phyloP scores from a whole-genome alignment of 1,140 invertebrate species.

The Cyphomyrmex costatus region DNA sequence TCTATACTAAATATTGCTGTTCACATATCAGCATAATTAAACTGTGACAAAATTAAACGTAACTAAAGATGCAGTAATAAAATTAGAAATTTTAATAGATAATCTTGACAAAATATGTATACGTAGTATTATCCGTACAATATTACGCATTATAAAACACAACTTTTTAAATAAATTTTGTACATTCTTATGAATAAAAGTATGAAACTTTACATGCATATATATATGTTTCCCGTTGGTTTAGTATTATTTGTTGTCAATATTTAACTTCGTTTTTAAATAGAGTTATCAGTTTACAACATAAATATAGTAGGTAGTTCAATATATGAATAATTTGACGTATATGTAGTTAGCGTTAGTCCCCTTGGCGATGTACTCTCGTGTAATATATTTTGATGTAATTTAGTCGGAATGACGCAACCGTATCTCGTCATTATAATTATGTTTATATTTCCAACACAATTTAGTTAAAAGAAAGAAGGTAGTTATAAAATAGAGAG shows the following conservation, averaged over 20 bases:
- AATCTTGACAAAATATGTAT: neutral
- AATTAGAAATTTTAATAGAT: neutral
- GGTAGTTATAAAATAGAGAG: too few relatives aligned
- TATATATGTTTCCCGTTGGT: too few relatives aligned
- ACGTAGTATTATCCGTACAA: neutral
- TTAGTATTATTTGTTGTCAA: neutral
- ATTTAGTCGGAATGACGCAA: neutral
- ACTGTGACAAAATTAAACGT: neutral
- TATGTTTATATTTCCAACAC: neutral
- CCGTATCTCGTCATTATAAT: constrained; percentile 2
- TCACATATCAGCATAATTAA: neutral
- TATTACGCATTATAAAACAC: neutral
- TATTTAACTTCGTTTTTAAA: neutral
- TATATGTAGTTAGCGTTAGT: neutral
- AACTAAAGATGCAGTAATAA: neutral
- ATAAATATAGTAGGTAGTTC: neutral
- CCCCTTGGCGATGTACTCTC: neutral
- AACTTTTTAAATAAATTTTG: neutral
- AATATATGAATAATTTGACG: neutral
- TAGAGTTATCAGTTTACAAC: neutral
- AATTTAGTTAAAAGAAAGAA: neutral
- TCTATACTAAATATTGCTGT: neutral
- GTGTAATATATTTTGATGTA: neutral
- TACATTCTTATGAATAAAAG: constrained; percentile 14
- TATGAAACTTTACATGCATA: neutral